Conservation (phyloP, 2,113 vertebrate species). For the Sterrhoptilus dennistouni region DNA sequence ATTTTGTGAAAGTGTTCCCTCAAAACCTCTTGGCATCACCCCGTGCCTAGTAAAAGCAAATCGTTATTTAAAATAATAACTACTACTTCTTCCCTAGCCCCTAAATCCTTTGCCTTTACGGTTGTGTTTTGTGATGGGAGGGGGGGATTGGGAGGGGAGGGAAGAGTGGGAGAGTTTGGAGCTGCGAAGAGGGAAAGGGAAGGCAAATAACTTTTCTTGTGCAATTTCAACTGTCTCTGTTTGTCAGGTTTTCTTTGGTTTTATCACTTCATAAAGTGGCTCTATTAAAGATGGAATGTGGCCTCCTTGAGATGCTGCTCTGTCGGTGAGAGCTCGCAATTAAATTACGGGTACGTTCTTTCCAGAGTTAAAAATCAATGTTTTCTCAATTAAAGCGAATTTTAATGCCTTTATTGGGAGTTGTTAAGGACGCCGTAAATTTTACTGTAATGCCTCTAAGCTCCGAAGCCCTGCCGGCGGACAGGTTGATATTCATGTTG, state of each 20-base stretch:
- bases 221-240: neutral
- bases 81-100: neutral
- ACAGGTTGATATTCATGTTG: constrained; percentile 49
- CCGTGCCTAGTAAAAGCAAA: constrained; percentile 36
- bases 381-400: constrained; percentile 78
- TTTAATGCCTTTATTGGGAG: constrained; percentile 73
- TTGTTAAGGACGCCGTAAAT: constrained; percentile 76
- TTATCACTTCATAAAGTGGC: constrained; percentile 68
- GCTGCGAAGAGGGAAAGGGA: neutral
- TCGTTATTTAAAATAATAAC: constrained; percentile 29
- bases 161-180: neutral
- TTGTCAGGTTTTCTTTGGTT: constrained; percentile 66
- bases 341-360: constrained; percentile 70
- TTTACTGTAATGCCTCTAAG: constrained; percentile 63
- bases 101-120: neutral
- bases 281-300: constrained; percentile 56
- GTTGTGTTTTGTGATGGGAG: neutral
- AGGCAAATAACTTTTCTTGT: constrained; percentile 45
- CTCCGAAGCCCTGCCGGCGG: constrained; percentile 34
- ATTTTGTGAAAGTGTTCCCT: constrained; percentile 58
- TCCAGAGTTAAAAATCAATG: constrained; percentile 74
- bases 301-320: constrained; percentile 3
- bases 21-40: constrained; percentile 22
- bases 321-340: constrained; percentile 64
- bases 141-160: too few species aligned